These are phyloP conservation scores for Halcyon badia DNA, from an alignment of 2,797 vertebrate species.

Conservation along the genomic window DNA sequence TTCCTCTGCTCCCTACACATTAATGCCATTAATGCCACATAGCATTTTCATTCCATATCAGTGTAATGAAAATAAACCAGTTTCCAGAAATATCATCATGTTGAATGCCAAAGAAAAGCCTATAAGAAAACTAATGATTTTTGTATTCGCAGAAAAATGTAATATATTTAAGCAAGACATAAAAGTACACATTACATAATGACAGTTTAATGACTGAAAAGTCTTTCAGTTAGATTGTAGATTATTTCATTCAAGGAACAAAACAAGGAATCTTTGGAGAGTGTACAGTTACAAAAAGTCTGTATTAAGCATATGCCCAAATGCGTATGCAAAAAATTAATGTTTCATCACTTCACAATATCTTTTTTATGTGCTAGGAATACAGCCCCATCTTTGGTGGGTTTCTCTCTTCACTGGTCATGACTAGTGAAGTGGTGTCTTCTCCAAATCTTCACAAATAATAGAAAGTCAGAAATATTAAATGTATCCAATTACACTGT, in stretches of 20 bases:
- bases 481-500: accelerated
- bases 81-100: not conserved
- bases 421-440: not conserved
- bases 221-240: not conserved
- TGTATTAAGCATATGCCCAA: not conserved
- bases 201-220: not conserved
- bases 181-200: not conserved
- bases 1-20: not conserved
- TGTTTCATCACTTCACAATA: not conserved
- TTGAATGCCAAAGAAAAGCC: not conserved
- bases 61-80: not conserved
- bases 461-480: not conserved
- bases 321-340: not conserved
- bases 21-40: not conserved
- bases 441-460: not conserved
- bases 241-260: not conserved
- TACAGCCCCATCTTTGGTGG: not conserved
- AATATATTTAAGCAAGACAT: not conserved
- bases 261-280: not conserved
- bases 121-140: not conserved
- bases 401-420: not conserved
- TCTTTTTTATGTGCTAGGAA: not conserved
- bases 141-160: too few relatives aligned
- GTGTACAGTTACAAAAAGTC: not conserved
- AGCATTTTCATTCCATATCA: not conserved